A percentile compares a stretch with the other conserved stretches of the same genome.
Evolutionary conservation across 2,888 invertebrate species (phyloP).

Genomic region (Conus canariensis): DNA sequence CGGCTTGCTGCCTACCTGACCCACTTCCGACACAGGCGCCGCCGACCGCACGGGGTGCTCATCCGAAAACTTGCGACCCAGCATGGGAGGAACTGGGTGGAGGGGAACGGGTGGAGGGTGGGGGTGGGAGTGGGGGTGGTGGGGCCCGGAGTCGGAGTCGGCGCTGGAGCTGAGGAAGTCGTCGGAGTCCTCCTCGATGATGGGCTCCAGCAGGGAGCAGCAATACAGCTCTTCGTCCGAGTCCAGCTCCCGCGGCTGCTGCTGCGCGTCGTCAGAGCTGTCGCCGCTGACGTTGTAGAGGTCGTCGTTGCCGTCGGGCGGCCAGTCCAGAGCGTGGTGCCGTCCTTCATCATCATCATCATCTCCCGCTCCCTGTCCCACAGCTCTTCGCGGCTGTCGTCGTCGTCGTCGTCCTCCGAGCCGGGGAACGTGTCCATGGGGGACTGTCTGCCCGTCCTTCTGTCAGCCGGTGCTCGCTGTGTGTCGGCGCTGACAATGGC

Average conservation of each 20-base stretch:
- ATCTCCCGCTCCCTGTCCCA: neutral
- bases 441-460: neutral
- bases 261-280: conserved; percentile 49
- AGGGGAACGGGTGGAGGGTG: neutral
- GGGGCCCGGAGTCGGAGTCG: conserved; percentile 29
- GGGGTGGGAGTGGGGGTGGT: neutral
- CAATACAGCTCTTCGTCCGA: conserved; percentile 65
- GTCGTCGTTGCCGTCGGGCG: neutral
- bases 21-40: conserved; percentile 25
- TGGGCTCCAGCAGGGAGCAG: conserved; percentile 64
- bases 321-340: conserved; percentile 17
- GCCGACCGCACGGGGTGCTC: neutral
- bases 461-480: neutral
- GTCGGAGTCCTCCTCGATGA: conserved; percentile 70
- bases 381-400: neutral
- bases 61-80: neutral
- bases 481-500: no score
- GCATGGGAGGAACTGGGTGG: neutral
- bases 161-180: conserved; percentile 56
- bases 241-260: conserved; percentile 56
- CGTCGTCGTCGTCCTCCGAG: neutral
- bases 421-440: neutral
- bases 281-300: conserved; percentile 9
- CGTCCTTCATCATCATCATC: neutral
- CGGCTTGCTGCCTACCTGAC: conserved; percentile 39